These are phyloP conservation scores for Fregetta grallaria DNA, from an alignment of 2,113 vertebrate genomes.

Conservation along the genomic window DNA sequence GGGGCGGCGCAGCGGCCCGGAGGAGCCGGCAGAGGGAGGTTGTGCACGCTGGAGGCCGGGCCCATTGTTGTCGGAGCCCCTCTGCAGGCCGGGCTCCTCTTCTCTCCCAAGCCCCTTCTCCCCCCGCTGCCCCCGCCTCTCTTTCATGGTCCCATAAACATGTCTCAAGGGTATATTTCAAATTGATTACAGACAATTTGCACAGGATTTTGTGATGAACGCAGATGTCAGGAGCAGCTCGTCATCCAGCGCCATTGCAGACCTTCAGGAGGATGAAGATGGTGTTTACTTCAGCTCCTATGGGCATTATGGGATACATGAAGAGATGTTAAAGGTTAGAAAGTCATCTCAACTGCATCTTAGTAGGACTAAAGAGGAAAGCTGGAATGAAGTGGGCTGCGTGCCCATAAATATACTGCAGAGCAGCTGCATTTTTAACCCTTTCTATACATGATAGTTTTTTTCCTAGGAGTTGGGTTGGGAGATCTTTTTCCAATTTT, in stretches of 20 bases:
- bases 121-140: background rate
- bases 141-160: conserved; percentile 55
- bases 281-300: conserved; percentile 97
- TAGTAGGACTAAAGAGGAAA: background rate
- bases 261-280: conserved; percentile 89
- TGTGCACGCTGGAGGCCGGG: background rate
- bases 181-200: conserved; percentile 86
- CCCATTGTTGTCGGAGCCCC: conserved; percentile 38
- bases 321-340: conserved; percentile 98
- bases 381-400: background rate
- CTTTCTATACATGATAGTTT: background rate
- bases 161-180: conserved; percentile 77
- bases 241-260: conserved; percentile 70
- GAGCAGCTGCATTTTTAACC: conserved; percentile 72
- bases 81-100: background rate
- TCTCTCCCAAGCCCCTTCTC: background rate
- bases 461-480: background rate
- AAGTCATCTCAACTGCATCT: background rate
- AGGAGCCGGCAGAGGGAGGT: conserved; percentile 82
- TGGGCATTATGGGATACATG: conserved; percentile 92
- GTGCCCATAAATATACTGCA: conserved; percentile 22
- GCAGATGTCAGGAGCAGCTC: conserved; percentile 73
- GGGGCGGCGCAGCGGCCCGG: background rate
- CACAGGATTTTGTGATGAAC: conserved; percentile 89
- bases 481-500: background rate